A percentile compares a stretch with the other conserved stretches of the same genome.
phyloP scores from a whole-genome alignment of 2,888 invertebrate species.

The Lithophane semibrunnea region DNA sequence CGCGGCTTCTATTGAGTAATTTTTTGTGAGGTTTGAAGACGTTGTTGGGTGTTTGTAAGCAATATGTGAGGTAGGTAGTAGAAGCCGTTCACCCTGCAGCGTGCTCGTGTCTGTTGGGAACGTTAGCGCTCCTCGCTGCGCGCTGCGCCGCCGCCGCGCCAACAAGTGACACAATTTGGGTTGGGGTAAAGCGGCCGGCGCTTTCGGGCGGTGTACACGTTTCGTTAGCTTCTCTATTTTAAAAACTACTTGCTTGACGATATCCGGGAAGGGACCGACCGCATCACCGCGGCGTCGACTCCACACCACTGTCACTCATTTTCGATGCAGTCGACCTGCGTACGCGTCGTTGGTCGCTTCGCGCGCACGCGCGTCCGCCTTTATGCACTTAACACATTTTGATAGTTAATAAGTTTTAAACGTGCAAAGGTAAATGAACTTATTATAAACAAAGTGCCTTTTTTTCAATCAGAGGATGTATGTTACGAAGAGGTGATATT shows the following conservation, averaged over 20 bases:
- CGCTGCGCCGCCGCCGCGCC: slow-evolving; percentile 74
- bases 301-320: slow-evolving; percentile 83
- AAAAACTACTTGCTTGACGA: slow-evolving; percentile 88
- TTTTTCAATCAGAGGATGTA: slow-evolving; percentile 82
- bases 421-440: slow-evolving; percentile 78
- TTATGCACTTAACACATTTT: slow-evolving; percentile 83
- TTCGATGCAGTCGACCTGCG: slow-evolving; percentile 89
- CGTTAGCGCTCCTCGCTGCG: slow-evolving; percentile 72
- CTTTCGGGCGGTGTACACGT: slow-evolving; percentile 89
- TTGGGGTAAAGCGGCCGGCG: slow-evolving; percentile 88
- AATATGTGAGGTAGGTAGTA: slow-evolving; percentile 71
- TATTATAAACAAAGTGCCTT: slow-evolving; percentile 79
- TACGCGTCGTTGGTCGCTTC: slow-evolving; percentile 87
- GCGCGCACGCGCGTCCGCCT: slow-evolving; percentile 86
- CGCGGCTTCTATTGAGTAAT: slow-evolving; percentile 74
- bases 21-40: slow-evolving; percentile 73
- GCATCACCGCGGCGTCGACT: slow-evolving; percentile 81
- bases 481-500: slow-evolving; percentile 86
- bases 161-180: slow-evolving; percentile 88
- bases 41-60: slow-evolving; percentile 73
- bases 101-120: slow-evolving; percentile 73
- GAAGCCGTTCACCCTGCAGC: slow-evolving; percentile 81
- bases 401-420: slow-evolving; percentile 81
- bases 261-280: slow-evolving; percentile 90
- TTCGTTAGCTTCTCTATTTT: slow-evolving; percentile 90